A percentile compares a stretch with the other conserved stretches of the same genome.
Conservation (phyloP, 2,888 invertebrate species). For the Chrysolina haemoptera region DNA sequence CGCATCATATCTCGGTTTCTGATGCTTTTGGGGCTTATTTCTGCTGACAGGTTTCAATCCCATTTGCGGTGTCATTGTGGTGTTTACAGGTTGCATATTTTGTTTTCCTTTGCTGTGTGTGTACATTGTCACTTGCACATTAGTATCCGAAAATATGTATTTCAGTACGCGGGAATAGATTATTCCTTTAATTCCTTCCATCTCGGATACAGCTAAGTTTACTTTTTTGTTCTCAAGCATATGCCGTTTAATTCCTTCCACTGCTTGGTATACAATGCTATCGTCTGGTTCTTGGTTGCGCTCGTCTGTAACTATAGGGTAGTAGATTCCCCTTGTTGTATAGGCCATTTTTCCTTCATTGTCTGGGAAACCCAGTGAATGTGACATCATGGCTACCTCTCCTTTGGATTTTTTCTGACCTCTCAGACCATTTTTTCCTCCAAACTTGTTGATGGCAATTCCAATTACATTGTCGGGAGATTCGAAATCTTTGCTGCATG, state of each 20-base stretch:
- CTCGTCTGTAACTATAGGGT: slow-evolving; percentile 11
- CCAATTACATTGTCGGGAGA: slow-evolving; percentile 1
- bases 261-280: slow-evolving; percentile 2
- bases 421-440: slow-evolving; percentile 8
- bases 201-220: background rate
- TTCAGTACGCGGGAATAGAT: background rate
- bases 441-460: slow-evolving; percentile 14
- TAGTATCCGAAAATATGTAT: background rate
- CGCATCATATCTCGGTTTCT: too few species aligned
- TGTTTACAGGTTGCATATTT: too few species aligned
- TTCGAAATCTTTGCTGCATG: background rate
- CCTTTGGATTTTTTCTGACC: background rate
- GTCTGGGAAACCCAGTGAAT: slow-evolving; percentile 11
- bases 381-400: slow-evolving; percentile 16
- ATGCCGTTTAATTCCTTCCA: background rate
- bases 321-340: slow-evolving; percentile 7
- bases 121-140: too few species aligned
- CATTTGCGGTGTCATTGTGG: too few species aligned
- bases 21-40: too few species aligned
- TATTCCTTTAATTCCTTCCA: background rate
- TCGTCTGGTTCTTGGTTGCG: background rate
- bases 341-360: slow-evolving; percentile 2
- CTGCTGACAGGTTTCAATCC: too few species aligned
- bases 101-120: too few species aligned
- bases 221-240: too few species aligned